These are phyloP conservation scores for Labeo catla DNA, from an alignment of 2,113 vertebrate species.

Conservation along the genomic window DNA sequence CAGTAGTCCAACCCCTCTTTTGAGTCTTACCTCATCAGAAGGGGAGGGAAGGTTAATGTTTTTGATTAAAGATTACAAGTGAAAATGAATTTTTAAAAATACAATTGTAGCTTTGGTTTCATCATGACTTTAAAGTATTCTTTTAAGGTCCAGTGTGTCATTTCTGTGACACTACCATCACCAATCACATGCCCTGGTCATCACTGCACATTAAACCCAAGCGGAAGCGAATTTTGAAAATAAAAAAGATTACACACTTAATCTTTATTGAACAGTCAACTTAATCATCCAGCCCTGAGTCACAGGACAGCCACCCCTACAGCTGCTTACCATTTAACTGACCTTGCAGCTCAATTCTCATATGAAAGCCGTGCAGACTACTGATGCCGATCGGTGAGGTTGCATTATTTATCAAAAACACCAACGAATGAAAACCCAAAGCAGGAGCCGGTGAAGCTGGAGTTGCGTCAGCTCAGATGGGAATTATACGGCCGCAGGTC, in stretches of 20 bases:
- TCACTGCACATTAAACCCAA: neutral
- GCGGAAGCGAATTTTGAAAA: neutral
- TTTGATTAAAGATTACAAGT: too few species aligned
- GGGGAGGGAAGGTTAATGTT: too few species aligned
- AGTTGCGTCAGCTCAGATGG: conserved; percentile 19
- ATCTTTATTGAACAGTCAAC: neutral
- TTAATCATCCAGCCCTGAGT: neutral
- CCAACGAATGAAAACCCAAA: conserved; percentile 26
- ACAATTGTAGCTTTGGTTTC: too few species aligned
- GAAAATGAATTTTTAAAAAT: too few species aligned
- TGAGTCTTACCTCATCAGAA: too few species aligned
- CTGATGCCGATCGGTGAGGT: neutral
- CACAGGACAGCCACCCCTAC: neutral
- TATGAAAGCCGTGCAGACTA: conserved; percentile 1
- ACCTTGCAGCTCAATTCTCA: neutral
- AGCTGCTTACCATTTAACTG: neutral
- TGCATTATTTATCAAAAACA: conserved; percentile 52
- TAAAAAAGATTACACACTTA: neutral
- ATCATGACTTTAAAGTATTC: too few species aligned
- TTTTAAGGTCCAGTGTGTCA: too few species aligned
- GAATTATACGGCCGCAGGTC: conserved; percentile 45
- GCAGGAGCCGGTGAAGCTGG: neutral
- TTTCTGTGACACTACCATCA: neutral
- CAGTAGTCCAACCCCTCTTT: too few species aligned
- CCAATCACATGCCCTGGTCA: neutral